Percentiles rank a stretch among this genome's conserved stretches.
These are phyloP conservation scores for Pseudolaguvia tuberculata DNA, from an alignment of 2,113 vertebrate genomes.

Conservation along the genomic window DNA sequence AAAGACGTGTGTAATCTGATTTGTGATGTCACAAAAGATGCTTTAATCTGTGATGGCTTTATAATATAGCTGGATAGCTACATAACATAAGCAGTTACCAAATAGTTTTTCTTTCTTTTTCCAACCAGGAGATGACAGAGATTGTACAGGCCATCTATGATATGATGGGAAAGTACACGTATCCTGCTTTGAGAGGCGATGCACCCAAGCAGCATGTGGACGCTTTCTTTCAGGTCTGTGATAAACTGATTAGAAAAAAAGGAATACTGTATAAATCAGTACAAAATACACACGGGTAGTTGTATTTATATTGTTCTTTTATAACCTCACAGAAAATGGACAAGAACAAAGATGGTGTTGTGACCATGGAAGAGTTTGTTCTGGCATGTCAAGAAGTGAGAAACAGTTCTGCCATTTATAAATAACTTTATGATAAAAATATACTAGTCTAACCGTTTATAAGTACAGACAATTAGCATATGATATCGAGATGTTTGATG, in stretches of 20 bases:
- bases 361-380: conserved; percentile 94
- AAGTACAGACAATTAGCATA: too few relatives aligned
- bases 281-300: not conserved
- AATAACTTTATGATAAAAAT: too few relatives aligned
- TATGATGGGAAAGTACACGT: conserved; percentile 98
- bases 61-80: not conserved
- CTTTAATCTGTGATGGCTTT: not conserved
- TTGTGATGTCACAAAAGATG: not conserved
- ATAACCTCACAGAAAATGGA: conserved; percentile 88
- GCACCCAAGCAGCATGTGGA: conserved; percentile 93
- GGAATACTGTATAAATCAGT: not conserved
- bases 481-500: too few relatives aligned
- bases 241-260: too few relatives aligned
- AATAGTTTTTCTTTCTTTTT: not conserved
- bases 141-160: conserved; percentile 96
- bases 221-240: conserved; percentile 85
- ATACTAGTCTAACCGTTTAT: too few relatives aligned
- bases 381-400: conserved; percentile 93
- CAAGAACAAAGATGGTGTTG: conserved; percentile 97
- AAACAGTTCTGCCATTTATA: not conserved
- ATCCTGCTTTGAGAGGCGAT: conserved; percentile 89
- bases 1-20: conserved; percentile 75
- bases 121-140: conserved; percentile 90
- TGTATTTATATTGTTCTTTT: not conserved
- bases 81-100: not conserved